phyloP scores from a whole-genome alignment of 2,797 vertebrate genomes.

The Semaprochilodus insignis region DNA sequence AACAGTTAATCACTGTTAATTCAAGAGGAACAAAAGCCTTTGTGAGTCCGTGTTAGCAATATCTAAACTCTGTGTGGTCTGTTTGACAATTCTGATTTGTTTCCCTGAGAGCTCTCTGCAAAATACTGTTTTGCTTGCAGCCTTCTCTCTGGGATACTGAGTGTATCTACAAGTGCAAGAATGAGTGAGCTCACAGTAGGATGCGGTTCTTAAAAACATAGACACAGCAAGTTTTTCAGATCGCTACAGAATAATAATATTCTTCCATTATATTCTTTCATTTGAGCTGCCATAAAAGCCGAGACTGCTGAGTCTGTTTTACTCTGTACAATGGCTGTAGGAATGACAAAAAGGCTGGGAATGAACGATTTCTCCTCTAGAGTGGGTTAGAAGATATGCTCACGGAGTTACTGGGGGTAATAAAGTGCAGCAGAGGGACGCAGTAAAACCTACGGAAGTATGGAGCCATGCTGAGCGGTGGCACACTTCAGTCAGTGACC shows the following conservation, averaged over 20 bases:
- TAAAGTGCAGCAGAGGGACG: constrained; percentile 24
- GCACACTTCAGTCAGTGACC: constrained; percentile 28
- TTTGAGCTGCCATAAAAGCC: constrained; percentile 10
- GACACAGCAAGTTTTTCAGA: constrained; percentile 13
- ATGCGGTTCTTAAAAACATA: constrained; percentile 22
- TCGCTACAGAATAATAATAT: constrained; percentile 17
- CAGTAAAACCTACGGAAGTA: constrained; percentile 12
- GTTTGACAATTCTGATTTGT: constrained; percentile 14
- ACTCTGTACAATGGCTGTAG: background rate
- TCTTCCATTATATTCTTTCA: background rate
- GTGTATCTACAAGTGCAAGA: constrained; percentile 15
- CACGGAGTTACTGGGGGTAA: background rate
- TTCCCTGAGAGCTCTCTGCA: constrained; percentile 7
- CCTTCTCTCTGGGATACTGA: constrained; percentile 13
- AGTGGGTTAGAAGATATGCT: background rate
- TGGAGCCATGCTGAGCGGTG: constrained; percentile 32
- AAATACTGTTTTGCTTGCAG: constrained; percentile 9
- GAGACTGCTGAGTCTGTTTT: constrained; percentile 13
- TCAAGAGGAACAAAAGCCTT: constrained; percentile 13
- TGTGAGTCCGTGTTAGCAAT: background rate
- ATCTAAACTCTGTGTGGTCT: constrained; percentile 21
- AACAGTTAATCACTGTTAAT: background rate
- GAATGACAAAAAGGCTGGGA: constrained; percentile 19
- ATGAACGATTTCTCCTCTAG: background rate
- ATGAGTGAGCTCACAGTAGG: constrained; percentile 20